Evolutionary conservation across 2,797 vertebrate species (phyloP), one percentile per base, ranked within the genome.

Genomic region (Pseudochaenichthys georgianus): DNA sequence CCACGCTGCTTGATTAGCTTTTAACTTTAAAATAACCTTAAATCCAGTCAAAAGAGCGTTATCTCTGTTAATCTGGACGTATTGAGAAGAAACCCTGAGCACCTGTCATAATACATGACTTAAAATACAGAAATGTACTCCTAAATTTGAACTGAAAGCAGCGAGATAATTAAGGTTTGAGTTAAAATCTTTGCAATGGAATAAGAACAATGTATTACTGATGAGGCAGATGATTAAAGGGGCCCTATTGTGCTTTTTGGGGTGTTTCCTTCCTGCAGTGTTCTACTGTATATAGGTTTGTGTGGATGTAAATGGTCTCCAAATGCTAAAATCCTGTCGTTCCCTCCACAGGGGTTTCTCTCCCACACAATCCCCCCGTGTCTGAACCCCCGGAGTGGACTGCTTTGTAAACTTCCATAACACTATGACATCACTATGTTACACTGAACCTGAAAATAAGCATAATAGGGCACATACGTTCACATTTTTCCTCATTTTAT

Each of bases 11-110:
- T 76, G 64, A 79, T 79, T 77, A 64, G 43, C 50, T 81, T 63
- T 77, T 50, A 83, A 75, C 57, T 75, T 62, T 12, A 70, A 81
- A 81, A 77, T 73, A 83, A 67, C 55, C 62, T 58, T 78, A 72
- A 81, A 87, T 63, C 73, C 71, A 73, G 28, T 67, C 45, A 62
- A 67, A 74, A 45, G 31, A 68, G 73, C 54, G 70, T 74, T 46
- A 73, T 70, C 16, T 51, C 58, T 62, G 16, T 34, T 43, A 51
- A 46, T 78, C 53, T 58, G 60, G 42, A 52, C 45, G 54, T 80
- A 88, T 68, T 50, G 69, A 75, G 57, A 11, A 31, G 13, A 78
- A 80, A 62, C 48, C 71, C 60, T 75, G 53, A 78, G 75, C 51
- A 67, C 52, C 70, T 80, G 75, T 78, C 81, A 85, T 59, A 78